Conservation (phyloP, 2,888 invertebrate species). For the Callyntrura sp. region DNA sequence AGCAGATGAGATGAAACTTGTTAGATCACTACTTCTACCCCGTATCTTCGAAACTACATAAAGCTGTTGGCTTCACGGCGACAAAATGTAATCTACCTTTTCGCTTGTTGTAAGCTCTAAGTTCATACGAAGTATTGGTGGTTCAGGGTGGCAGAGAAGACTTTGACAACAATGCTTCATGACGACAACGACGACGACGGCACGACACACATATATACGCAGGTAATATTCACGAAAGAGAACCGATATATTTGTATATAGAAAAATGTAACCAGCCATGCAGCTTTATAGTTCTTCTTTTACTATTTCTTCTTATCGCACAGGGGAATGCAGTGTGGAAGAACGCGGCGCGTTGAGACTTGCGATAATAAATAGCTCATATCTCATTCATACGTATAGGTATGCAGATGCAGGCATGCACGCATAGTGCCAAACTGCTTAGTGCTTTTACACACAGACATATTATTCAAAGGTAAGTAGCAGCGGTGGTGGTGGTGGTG, state of each 20-base stretch:
- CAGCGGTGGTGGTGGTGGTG: background rate
- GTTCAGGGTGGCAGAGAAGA: conserved; percentile 50
- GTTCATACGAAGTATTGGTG: background rate
- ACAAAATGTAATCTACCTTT: conserved; percentile 23
- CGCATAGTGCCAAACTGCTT: background rate
- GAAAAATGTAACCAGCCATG: conserved; percentile 50
- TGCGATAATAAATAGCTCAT: conserved; percentile 16
- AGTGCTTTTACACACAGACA: too few species aligned
- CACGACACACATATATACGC: conserved; percentile 18
- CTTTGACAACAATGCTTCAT: conserved; percentile 68
- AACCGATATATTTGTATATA: conserved; percentile 13
- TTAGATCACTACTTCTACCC: conserved; percentile 62
- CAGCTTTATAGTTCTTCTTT: conserved; percentile 39
- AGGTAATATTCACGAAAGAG: conserved; percentile 34
- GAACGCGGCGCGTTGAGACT: background rate
- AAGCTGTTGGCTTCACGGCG: conserved; percentile 49
- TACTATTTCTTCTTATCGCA: background rate
- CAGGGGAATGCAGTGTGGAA: conserved; percentile 1
- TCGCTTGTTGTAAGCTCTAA: conserved; percentile 8
- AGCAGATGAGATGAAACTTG: conserved; percentile 74
- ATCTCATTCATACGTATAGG: background rate
- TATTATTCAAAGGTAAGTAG: background rate
- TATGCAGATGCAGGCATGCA: background rate
- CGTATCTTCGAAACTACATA: conserved; percentile 30
- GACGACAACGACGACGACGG: conserved; percentile 44